phyloP scores from a whole-genome alignment of 2,888 invertebrate genomes.

The Chymomyza caudatula region DNA sequence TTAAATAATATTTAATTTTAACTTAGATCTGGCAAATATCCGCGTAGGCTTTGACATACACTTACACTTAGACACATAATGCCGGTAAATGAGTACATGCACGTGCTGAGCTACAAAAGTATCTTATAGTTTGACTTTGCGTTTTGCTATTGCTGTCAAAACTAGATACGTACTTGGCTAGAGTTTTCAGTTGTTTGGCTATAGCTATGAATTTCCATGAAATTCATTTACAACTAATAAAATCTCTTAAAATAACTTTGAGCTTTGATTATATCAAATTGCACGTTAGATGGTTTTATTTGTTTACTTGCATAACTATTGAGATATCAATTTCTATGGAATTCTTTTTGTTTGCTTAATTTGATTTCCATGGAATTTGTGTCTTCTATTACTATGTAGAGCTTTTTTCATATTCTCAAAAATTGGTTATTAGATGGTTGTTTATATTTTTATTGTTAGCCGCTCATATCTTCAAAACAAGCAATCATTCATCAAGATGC shows the following conservation, averaged over 20 bases:
- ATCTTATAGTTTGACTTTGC: not conserved
- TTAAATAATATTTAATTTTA: conserved; percentile 48
- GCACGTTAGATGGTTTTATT: too few relatives aligned
- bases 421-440: not conserved
- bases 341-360: not conserved
- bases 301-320: not conserved
- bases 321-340: not conserved
- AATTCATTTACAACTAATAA: too few relatives aligned
- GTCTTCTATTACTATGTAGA: not conserved
- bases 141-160: too few relatives aligned
- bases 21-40: conserved; percentile 5
- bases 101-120: not conserved
- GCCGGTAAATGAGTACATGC: not conserved
- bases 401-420: too few relatives aligned
- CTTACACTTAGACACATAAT: not conserved
- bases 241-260: too few relatives aligned
- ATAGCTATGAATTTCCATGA: too few relatives aligned
- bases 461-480: not conserved
- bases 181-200: too few relatives aligned
- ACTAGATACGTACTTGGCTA: too few relatives aligned
- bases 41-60: not conserved
- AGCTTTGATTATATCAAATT: not conserved
- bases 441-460: not conserved
- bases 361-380: too few relatives aligned
- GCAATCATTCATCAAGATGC: not conserved